Evolutionary conservation across 2,888 invertebrate genomes (phyloP), one percentile per base, ranked within the genome.

Genomic region (Dilophus febrilis): DNA sequence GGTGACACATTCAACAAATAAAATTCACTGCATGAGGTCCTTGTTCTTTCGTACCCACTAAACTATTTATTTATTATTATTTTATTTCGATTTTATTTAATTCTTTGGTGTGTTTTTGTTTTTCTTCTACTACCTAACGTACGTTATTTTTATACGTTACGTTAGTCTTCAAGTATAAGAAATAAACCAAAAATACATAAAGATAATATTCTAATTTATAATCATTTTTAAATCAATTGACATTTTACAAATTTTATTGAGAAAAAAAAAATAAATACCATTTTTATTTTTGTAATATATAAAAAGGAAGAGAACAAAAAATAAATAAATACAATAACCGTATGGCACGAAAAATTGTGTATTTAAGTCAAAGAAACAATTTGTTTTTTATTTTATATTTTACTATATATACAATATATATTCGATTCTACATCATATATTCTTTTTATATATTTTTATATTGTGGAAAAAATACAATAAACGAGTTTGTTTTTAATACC

Each of bases 161-260:
- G n/a, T n/a, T 22, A 22, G 22, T 22, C 8, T 22, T 4, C 22
- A 22, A 22, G n/a, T n/a, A n/a, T 13, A 29, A 29, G 5, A 29
- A 29, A 13, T n/a, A 29, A 4, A 29, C 4, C 29, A 29, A 29
- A 29, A 29, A 13, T n/a, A 13, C 18, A 34, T 19, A 34, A 34
- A 34, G 17, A 34, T 18, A 34, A 34, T 22, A 19, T 35, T 35
- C 14, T 26, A 19, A 35, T 26, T 26, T 35, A 35, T 26, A 35
- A 35, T 26, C 27, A 35, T 35, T 35, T 35, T 35, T 35, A 35
- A 35, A 35, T 35, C 35, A 22, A 35, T 35, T 35, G 35, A 35
- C 35, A 35, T 13, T 27, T 35, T 35, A 35, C 35, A 35, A 35
- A 35, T 35, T 35, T 35, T 26, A 22, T 6, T 19, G 4, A 26